Base-by-base conservation (phyloP, 2,888 invertebrate genomes). In the Fabriciana adippe region DNA sequence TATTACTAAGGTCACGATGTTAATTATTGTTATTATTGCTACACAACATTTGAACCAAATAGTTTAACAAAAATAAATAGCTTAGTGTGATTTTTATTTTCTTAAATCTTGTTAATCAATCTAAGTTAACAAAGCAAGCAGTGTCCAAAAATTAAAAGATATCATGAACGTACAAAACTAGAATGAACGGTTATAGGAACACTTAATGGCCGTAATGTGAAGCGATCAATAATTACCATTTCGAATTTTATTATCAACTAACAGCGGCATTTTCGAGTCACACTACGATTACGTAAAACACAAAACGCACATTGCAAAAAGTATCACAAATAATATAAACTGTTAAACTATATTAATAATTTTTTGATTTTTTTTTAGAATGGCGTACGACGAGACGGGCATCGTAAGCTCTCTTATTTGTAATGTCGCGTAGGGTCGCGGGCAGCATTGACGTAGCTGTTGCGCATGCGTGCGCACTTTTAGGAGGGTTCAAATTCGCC, bases 201-300 rank as follows among this genome's bases (percentile, higher is more conserved):
- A 73, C 75, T 80, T 51, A 85, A 90, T 90, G 90, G 90, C 89
- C 79, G 86, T 84, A 79, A 77, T 78, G 75, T 6, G 21, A 73
- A 79, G 79, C 80, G 88, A 89, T 92, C 92, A 82, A 92, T 92
- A 92, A 80, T 91, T 90, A 92, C 92, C 92, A 86, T 85, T 88
- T 82, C 80, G 84, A 75, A 77, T 85, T 78, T 79, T 86, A 72
- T 82, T 78, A 76, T 90, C 86, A 71, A 92, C 81, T 80, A 92
- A 80, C 67, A 90, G 73, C 72, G 92, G 89, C 92, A 92, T 92
- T 84, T 84, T 85, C 75, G 64, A 55, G 61, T 64, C 76, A 75
- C 73, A 76, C 76, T 76, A 66, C 59, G 69, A 80, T 87, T 81
- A 87, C 76, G 81, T 84, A 78, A 80, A 85, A 89, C 87, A 82